Evolutionary conservation across 2,113 vertebrate genomes (phyloP).

Genomic region (Rutilus rutilus): DNA sequence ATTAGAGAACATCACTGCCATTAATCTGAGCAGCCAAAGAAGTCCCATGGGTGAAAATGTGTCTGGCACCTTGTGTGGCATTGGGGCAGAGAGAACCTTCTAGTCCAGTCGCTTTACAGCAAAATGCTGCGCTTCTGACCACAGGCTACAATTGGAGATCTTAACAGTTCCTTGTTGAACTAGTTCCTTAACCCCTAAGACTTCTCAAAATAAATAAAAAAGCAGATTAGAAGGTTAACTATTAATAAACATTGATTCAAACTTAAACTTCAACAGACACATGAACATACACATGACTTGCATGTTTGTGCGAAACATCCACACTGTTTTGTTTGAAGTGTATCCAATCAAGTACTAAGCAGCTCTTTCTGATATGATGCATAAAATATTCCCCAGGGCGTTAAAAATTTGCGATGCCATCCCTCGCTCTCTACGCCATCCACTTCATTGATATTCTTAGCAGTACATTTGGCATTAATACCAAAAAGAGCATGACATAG

Average conservation of each 20-base stretch:
- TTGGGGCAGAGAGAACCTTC: neutral
- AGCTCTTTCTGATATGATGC: conserved; percentile 33
- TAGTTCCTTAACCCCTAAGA: neutral
- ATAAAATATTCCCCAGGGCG: conserved; percentile 36
- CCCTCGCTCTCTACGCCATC: conserved; percentile 20
- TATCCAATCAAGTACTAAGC: conserved; percentile 30
- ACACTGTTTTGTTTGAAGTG: conserved; percentile 40
- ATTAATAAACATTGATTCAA: neutral
- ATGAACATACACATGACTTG: neutral
- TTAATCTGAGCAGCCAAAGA: conserved; percentile 37
- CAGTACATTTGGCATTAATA: conserved; percentile 47
- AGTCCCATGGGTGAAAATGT: neutral
- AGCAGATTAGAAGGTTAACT: neutral
- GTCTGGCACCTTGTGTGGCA: conserved; percentile 40
- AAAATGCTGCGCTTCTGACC: neutral
- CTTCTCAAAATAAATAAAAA: neutral
- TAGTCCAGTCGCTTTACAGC: neutral
- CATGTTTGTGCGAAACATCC: conserved; percentile 9
- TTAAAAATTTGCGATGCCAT: conserved; percentile 29
- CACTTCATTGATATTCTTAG: conserved; percentile 46
- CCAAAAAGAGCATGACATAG: conserved; percentile 41
- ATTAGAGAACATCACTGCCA: conserved; percentile 39
- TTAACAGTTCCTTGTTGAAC: neutral
- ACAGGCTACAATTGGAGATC: neutral
- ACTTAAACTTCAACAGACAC: neutral